phyloP scores from a whole-genome alignment of 2,797 vertebrate genomes.

The Hozukius guyotensis region DNA sequence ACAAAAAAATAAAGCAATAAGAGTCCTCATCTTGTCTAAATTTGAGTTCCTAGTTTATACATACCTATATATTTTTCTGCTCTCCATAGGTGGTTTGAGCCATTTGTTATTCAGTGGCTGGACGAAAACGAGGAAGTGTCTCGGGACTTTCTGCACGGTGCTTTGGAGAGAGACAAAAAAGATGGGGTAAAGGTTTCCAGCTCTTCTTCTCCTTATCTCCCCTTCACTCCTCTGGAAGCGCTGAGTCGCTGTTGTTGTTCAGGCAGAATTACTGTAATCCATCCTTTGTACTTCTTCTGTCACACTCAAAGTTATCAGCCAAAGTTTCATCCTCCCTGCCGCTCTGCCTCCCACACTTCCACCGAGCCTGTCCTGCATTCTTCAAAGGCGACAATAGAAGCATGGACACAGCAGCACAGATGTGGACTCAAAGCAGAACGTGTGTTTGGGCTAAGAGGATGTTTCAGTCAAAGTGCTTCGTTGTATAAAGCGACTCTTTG shows the following conservation, averaged over 20 bases:
- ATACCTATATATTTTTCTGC: neutral
- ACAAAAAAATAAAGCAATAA: neutral
- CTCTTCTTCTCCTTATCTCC: slow-evolving; percentile 24
- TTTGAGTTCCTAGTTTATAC: neutral
- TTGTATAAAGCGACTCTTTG: slow-evolving; percentile 8
- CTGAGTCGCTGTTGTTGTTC: slow-evolving; percentile 47
- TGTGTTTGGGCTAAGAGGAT: slow-evolving; percentile 10
- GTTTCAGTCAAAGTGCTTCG: slow-evolving; percentile 13
- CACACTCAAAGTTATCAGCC: slow-evolving; percentile 53
- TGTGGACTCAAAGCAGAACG: slow-evolving; percentile 11
- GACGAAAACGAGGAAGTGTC: slow-evolving; percentile 99
- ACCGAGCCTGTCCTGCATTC: neutral
- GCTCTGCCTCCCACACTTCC: neutral
- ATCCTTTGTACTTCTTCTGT: slow-evolving; percentile 48
- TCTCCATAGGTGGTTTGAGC: slow-evolving; percentile 93
- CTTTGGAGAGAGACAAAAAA: slow-evolving; percentile 98
- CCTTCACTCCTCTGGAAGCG: slow-evolving; percentile 10
- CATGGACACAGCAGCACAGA: neutral
- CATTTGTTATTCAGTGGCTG: slow-evolving; percentile 98
- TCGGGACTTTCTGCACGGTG: slow-evolving; percentile 94
- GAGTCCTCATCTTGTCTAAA: neutral
- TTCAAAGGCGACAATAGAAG: slow-evolving; percentile 43
- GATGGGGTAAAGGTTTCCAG: slow-evolving; percentile 89
- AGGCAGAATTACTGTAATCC: slow-evolving; percentile 55
- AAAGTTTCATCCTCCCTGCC: slow-evolving; percentile 32